Percentiles rank a stretch among this genome's conserved stretches.
These are phyloP conservation scores for Euclidia mi DNA, from an alignment of 2,888 invertebrate species.

Conservation along the genomic window DNA sequence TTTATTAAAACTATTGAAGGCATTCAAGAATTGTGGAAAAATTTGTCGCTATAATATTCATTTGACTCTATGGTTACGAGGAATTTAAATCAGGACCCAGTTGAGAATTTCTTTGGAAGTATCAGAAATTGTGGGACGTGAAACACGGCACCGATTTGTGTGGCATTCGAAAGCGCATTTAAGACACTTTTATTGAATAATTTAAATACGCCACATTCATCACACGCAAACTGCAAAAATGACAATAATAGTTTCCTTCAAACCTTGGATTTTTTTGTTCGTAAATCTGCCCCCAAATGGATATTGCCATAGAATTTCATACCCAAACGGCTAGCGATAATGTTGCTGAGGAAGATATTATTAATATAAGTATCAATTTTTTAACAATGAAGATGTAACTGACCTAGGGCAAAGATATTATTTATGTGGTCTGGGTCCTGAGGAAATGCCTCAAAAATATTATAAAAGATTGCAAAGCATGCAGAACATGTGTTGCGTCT, in stretches of 20 bases:
- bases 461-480: too few species aligned
- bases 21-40: constrained; percentile 14
- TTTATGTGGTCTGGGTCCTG: too few species aligned
- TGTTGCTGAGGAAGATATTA: too few species aligned
- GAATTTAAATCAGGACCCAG: constrained; percentile 50
- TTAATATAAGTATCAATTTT: too few species aligned
- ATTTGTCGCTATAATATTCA: constrained; percentile 10
- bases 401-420: too few species aligned
- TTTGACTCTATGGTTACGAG: constrained; percentile 26
- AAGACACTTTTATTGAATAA: constrained; percentile 51
- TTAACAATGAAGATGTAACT: too few species aligned
- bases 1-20: constrained; percentile 13
- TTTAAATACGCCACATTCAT: constrained; percentile 29
- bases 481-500: too few species aligned
- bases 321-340: too few species aligned
- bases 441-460: too few species aligned
- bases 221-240: constrained; percentile 43
- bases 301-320: background rate
- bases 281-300: background rate
- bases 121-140: too few species aligned
- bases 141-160: constrained; percentile 40
- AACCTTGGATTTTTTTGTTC: background rate
- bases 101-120: too few species aligned
- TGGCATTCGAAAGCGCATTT: constrained; percentile 48
- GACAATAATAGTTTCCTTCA: constrained; percentile 12